Conservation (phyloP, 2,888 invertebrate genomes). For the Itoplectis maculator region DNA sequence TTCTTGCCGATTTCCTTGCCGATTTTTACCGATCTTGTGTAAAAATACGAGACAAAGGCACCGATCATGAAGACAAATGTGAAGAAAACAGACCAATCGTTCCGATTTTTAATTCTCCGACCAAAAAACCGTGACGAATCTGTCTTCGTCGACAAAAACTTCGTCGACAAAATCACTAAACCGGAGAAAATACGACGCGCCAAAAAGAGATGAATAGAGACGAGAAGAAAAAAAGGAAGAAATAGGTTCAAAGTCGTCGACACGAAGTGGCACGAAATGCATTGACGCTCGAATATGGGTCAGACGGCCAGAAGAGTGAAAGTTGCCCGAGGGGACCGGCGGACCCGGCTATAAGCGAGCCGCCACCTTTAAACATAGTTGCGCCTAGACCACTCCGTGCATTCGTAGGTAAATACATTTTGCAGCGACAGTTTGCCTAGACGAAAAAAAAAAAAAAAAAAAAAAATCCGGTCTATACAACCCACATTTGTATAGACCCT, state of each 20-base stretch:
- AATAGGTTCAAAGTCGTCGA: not conserved
- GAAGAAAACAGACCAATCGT: no score
- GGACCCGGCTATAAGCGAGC: not conserved
- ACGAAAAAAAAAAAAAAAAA: constrained; percentile 12
- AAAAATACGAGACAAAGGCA: no score
- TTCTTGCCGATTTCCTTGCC: no score
- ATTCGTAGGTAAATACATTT: constrained; percentile 1
- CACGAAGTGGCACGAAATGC: constrained; percentile 49
- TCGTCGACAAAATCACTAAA: no score
- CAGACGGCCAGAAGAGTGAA: constrained; percentile 77
- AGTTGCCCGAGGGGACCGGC: constrained; percentile 71
- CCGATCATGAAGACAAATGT: no score
- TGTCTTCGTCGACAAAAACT: no score
- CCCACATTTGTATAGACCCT: no score
- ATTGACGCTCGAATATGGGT: constrained; percentile 71
- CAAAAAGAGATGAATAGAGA: not conserved
- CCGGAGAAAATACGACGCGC: no score
- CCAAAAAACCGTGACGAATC: no score
- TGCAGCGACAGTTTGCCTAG: not conserved
- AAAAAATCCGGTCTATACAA: no score
- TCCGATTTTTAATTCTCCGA: no score
- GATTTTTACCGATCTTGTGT: no score
- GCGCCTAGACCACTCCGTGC: not conserved
- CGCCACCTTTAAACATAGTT: not conserved
- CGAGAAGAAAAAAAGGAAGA: not conserved